These are phyloP conservation scores for Ferrisia virgata DNA, from an alignment of 2,888 invertebrate genomes.

Conservation along the genomic window DNA sequence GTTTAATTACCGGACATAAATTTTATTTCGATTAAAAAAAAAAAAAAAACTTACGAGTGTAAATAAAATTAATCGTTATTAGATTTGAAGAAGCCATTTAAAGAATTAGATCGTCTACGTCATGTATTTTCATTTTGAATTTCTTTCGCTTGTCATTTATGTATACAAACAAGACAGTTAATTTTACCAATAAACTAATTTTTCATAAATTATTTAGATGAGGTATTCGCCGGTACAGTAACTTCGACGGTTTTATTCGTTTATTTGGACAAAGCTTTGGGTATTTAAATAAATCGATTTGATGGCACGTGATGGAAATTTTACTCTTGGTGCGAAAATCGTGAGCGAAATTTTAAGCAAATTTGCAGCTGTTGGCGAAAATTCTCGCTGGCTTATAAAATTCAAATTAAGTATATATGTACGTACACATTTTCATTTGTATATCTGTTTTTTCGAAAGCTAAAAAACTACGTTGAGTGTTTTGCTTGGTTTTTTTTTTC, in stretches of 20 bases:
- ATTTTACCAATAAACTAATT: background rate
- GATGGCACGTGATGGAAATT: background rate
- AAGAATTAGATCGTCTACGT: background rate
- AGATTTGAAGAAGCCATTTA: conserved; percentile 23
- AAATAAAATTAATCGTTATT: conserved; percentile 2
- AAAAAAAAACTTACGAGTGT: background rate
- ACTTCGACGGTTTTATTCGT: background rate
- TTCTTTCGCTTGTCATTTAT: background rate
- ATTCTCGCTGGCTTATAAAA: background rate
- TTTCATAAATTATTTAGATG: background rate
- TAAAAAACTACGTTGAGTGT: background rate
- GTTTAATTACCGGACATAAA: background rate
- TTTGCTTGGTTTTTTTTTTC: background rate
- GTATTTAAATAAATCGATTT: background rate
- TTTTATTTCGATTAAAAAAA: background rate
- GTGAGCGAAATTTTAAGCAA: background rate
- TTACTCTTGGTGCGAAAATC: background rate
- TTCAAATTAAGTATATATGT: no score
- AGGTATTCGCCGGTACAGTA: background rate
- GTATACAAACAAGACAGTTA: background rate
- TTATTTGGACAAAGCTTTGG: background rate
- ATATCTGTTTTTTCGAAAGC: no score
- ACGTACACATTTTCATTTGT: background rate
- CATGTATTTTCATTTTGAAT: background rate
- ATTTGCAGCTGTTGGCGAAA: background rate